Evolutionary conservation across 2,888 invertebrate species (phyloP).

Genomic region (Melanostoma scalare): DNA sequence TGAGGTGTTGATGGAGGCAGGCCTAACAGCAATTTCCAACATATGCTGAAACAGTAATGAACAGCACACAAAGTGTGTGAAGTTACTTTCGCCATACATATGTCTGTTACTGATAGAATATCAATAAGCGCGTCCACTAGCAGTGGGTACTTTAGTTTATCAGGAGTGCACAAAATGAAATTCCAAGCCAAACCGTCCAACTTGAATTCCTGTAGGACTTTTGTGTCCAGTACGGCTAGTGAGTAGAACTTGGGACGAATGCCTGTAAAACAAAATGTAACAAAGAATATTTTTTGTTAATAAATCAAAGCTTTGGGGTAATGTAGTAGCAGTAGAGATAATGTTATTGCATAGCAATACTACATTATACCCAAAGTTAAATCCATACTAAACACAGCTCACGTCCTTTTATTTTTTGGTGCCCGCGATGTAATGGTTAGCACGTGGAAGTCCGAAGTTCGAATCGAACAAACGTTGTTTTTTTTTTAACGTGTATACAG

Average conservation of each 20-base stretch:
- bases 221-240: constrained; percentile 88
- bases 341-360: too few relatives aligned
- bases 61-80: constrained; percentile 90
- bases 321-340: too few relatives aligned
- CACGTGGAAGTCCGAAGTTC: too few relatives aligned
- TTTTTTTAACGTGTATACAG: too few relatives aligned
- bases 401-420: too few relatives aligned
- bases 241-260: constrained; percentile 97
- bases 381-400: too few relatives aligned
- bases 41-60: constrained; percentile 91
- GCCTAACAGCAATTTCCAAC: constrained; percentile 88
- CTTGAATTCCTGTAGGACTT: constrained; percentile 91
- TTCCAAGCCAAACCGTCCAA: constrained; percentile 96
- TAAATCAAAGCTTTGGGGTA: too few relatives aligned
- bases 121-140: constrained; percentile 93
- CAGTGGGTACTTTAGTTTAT: constrained; percentile 93
- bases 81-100: constrained; percentile 84
- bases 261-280: constrained; percentile 82
- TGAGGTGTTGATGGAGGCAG: constrained; percentile 95
- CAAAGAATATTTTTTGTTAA: constrained; percentile 78
- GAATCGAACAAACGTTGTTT: too few relatives aligned
- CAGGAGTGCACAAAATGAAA: constrained; percentile 95
- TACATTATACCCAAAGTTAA: too few relatives aligned
- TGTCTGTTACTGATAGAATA: constrained; percentile 90
- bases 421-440: too few relatives aligned